Base-by-base conservation (phyloP, 2,797 vertebrate species). In the Hydrocynus forskahlii region DNA sequence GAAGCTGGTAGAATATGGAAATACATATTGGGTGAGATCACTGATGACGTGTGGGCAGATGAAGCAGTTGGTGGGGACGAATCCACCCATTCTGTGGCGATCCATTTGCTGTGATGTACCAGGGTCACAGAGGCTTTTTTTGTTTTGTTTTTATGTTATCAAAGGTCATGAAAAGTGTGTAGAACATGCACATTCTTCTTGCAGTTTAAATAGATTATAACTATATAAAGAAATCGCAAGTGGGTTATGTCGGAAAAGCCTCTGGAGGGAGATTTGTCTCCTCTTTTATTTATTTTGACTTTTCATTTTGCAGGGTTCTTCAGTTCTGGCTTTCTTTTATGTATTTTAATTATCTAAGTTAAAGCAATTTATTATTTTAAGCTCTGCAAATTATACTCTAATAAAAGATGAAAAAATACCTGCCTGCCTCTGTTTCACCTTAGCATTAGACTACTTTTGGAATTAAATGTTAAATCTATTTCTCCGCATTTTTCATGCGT, bases 311-410 rank as follows among this genome's bases (percentile, higher is more conserved):
- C 93, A 94, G 93, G 94, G 93, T 94, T 94, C 87, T 92, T 94
- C 90, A 91, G 91, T 95, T 95, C 92, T 94, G 92, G 93, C 94
- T 95, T 94, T 93, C 85, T 94, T 95, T 94, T 93, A 95, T 93
- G 91, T 95, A 94, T 94, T 95, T 94, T 95, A 94, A 94, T 94
- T 92, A 94, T 94, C 91, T 95, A 85, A 95, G 94, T 93, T 95
- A 95, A 95, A 94, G 93, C 93, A 93, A 94, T 94, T 93, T 93
- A 94, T 94, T 94, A 94, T 95, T 95, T 95, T 93, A 94, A 92
- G 86, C 89, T 95, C 94, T 95, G 94, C 92, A 83, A 92, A 94
- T 94, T 94, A 94, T 95, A 95, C 94, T 94, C 95, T 93, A 95
- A 95, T 95, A 95, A 95, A 95, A 94, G 85, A 91, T 86, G 90